Percentiles rank a stretch among this genome's conserved stretches.
Evolutionary conservation across 2,888 invertebrate species (phyloP).

Genomic region (Lepeophtheirus nordmannii): DNA sequence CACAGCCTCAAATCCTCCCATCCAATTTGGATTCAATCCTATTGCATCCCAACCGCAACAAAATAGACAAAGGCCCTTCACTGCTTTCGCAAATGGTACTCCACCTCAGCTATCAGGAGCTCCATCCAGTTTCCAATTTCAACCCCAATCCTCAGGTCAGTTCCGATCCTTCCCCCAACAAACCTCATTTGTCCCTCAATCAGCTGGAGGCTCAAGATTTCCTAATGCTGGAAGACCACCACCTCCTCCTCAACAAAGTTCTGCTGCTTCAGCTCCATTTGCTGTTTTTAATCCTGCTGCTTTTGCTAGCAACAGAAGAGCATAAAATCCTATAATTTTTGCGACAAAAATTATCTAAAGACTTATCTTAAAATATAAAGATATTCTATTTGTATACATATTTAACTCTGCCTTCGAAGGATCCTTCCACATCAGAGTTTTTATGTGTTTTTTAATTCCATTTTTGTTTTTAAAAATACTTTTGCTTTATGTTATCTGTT

Average conservation of each 20-base stretch:
- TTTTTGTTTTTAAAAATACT: no score
- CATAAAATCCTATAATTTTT: slow-evolving; percentile 1
- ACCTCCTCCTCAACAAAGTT: slow-evolving; percentile 3
- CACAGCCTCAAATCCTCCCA: not conserved
- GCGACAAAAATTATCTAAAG: no score
- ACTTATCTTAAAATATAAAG: no score
- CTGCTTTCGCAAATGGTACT: slow-evolving; percentile 15
- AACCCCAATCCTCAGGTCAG: slow-evolving; percentile 1
- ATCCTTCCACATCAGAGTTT: no score
- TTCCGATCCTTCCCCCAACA: slow-evolving; percentile 8
- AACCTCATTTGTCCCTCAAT: not conserved
- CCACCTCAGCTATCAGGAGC: slow-evolving; percentile 18
- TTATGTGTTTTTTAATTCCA: no score
- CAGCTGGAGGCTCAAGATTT: not conserved
- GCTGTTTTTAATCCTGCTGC: slow-evolving; percentile 7
- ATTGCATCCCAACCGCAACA: not conserved
- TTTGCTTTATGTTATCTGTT: no score
- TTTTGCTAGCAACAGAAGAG: not conserved
- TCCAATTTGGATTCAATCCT: slow-evolving; percentile 22
- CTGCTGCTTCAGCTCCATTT: slow-evolving; percentile 8
- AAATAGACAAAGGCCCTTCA: slow-evolving; percentile 17
- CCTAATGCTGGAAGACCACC: not conserved
- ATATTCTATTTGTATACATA: no score
- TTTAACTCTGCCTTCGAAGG: no score
- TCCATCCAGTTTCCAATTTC: not conserved